Evolutionary conservation across 2,888 invertebrate species (phyloP).

Genomic region (Julus scandinavius): DNA sequence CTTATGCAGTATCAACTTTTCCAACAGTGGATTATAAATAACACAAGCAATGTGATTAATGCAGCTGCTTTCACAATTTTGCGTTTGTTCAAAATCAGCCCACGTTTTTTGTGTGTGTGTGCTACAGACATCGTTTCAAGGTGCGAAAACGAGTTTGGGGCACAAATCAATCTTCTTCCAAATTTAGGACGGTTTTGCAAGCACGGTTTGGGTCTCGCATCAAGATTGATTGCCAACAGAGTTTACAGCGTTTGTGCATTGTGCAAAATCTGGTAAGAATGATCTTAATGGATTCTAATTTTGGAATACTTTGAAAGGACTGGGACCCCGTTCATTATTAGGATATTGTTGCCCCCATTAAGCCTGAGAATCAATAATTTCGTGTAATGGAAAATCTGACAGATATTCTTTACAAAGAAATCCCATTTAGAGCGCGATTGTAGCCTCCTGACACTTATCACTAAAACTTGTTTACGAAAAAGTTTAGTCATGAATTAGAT

Average conservation of each 20-base stretch:
- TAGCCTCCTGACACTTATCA: not conserved
- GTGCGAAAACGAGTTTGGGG: not conserved
- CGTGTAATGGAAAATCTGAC: slow-evolving; percentile 9
- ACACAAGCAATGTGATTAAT: not conserved
- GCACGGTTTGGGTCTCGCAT: not conserved
- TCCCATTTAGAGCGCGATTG: not conserved
- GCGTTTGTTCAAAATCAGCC: not conserved
- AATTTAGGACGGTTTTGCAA: not conserved
- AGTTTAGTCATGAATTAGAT: slow-evolving; percentile 33
- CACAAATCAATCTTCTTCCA: slow-evolving; percentile 25
- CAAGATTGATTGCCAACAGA: not conserved
- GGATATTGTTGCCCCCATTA: slow-evolving; percentile 26
- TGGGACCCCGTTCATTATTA: slow-evolving; percentile 27
- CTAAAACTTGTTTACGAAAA: slow-evolving; percentile 9
- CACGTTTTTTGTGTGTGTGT: not conserved
- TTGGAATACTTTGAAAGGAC: not conserved
- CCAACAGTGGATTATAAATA: not conserved
- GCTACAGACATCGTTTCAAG: not conserved
- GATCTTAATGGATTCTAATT: slow-evolving; percentile 6
- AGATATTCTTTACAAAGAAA: not conserved
- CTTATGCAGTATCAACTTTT: too few relatives aligned
- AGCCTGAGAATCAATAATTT: slow-evolving; percentile 7
- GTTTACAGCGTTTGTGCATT: slow-evolving; percentile 33
- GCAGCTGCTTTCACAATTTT: not conserved
- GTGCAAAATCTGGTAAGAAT: slow-evolving; percentile 15